Percentiles rank a stretch among this genome's conserved stretches.
Conservation (phyloP, 2,888 invertebrate species). For the Pollenia labialis region DNA sequence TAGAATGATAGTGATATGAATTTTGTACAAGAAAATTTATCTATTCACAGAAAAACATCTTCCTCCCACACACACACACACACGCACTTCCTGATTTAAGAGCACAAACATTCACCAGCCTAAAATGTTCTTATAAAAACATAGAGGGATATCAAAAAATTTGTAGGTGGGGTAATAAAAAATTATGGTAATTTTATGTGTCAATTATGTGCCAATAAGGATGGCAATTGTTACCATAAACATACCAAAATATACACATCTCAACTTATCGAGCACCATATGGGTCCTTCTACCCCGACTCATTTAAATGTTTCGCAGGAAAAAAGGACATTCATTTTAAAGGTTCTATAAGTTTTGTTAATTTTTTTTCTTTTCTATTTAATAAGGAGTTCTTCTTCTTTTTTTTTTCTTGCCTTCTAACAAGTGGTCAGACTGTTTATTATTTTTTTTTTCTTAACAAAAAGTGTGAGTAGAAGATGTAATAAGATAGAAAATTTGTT, state of each 20-base stretch:
- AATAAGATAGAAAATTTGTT: slow-evolving; percentile 58
- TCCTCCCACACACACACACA: background rate
- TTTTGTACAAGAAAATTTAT: slow-evolving; percentile 10
- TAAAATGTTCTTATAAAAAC: slow-evolving; percentile 1
- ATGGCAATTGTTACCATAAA: slow-evolving; percentile 59
- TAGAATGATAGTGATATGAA: slow-evolving; percentile 13
- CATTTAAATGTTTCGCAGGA: slow-evolving; percentile 21
- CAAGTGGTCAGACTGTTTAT: slow-evolving; percentile 54
- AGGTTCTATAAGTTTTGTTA: slow-evolving; percentile 14
- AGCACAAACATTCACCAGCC: slow-evolving; percentile 32
- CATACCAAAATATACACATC: slow-evolving; percentile 51
- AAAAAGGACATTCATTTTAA: slow-evolving; percentile 47
- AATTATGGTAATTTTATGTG: slow-evolving; percentile 83
- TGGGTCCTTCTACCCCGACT: background rate
- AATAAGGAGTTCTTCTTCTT: background rate
- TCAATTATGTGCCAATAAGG: slow-evolving; percentile 83
- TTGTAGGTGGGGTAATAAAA: slow-evolving; percentile 66
- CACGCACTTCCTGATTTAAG: background rate
- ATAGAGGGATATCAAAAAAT: background rate
- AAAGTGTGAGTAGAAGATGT: background rate
- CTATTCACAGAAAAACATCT: background rate
- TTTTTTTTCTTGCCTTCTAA: slow-evolving; percentile 11
- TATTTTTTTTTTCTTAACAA: too few relatives aligned
- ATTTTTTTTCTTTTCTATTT: background rate
- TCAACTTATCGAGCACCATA: slow-evolving; percentile 24